phyloP scores from a whole-genome alignment of 2,113 vertebrate species.

The Climacteris rufus region DNA sequence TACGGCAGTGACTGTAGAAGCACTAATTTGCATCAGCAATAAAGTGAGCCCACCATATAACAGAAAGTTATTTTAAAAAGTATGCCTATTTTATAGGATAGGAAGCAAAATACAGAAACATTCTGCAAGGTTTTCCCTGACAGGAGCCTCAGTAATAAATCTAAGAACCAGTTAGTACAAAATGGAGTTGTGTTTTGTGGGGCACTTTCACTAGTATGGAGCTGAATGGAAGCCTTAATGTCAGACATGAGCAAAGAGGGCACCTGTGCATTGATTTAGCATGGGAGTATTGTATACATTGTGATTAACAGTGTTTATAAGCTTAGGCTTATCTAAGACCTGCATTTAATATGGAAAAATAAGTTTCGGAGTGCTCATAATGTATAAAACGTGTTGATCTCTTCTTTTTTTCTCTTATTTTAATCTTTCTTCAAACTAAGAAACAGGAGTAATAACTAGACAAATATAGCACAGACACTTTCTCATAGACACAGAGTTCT shows the following conservation, averaged over 20 bases:
- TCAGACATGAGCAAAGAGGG: background rate
- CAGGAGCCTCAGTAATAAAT: background rate
- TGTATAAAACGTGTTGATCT: background rate
- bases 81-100: background rate
- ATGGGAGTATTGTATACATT: background rate
- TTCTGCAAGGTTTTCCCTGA: background rate
- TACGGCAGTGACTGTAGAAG: background rate
- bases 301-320: background rate
- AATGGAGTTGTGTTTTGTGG: background rate
- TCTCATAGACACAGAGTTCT: background rate
- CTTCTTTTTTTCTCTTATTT: background rate
- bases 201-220: background rate
- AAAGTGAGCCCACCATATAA: background rate
- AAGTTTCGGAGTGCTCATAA: background rate
- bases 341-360: background rate
- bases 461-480: background rate
- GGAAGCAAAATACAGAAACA: background rate
- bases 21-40: background rate
- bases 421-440: background rate
- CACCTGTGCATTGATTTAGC: background rate
- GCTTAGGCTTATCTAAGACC: background rate
- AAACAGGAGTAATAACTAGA: background rate
- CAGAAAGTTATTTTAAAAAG: background rate
- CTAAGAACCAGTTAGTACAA: background rate
- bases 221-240: background rate